Conservation (phyloP, 35 echinoderm and acorn worm species). For the Antedon bifida region DNA sequence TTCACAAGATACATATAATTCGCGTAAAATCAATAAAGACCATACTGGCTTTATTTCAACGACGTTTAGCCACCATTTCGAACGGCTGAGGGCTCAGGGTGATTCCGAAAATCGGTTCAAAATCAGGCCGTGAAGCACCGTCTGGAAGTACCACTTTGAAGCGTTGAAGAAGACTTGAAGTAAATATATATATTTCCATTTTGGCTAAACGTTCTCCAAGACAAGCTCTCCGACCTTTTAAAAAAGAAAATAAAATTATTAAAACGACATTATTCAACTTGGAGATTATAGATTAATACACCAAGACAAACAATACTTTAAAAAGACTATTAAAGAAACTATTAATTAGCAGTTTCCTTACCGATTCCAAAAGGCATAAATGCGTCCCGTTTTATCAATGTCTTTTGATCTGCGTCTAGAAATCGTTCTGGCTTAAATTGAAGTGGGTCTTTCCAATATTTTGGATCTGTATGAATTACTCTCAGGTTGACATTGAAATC, state of each 20-base stretch:
- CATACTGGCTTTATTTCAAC: too few species aligned
- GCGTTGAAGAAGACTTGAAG: neutral
- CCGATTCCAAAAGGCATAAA: slow-evolving; percentile 5
- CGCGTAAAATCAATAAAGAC: too few species aligned
- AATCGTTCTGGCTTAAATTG: neutral
- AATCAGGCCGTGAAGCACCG: neutral
- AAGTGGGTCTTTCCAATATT: neutral
- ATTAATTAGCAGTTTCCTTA: neutral
- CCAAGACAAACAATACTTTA: too few species aligned
- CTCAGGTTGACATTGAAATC: neutral
- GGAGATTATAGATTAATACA: too few species aligned
- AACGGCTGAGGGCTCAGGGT: neutral
- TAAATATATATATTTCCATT: neutral
- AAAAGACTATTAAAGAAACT: neutral
- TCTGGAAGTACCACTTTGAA: neutral
- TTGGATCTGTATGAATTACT: neutral
- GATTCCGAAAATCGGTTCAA: neutral
- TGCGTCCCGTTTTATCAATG: neutral
- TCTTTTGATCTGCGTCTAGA: neutral
- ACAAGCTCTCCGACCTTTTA: neutral
- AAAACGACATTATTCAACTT: too few species aligned
- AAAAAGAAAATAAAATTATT: neutral
- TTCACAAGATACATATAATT: too few species aligned
- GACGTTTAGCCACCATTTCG: too few species aligned
- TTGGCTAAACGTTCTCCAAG: neutral